These are phyloP conservation scores for Aplocera efformata DNA, from an alignment of 2,888 invertebrate genomes.

Conservation along the genomic window DNA sequence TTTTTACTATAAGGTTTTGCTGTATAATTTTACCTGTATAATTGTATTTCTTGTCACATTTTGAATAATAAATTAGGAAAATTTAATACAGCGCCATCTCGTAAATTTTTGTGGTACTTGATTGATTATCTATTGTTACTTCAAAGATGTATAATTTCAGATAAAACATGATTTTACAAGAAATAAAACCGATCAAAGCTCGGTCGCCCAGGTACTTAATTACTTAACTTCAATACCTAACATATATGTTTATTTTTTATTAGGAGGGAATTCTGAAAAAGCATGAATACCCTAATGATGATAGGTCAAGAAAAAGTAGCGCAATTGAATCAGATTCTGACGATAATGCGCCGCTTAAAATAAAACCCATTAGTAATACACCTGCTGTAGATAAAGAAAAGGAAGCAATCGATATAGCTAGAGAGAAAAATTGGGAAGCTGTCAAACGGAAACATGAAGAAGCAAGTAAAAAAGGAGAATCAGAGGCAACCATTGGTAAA, in stretches of 20 bases:
- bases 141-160: too few species aligned
- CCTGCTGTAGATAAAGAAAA: slow-evolving; percentile 70
- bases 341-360: slow-evolving; percentile 68
- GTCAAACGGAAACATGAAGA: slow-evolving; percentile 78
- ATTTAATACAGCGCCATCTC: too few species aligned
- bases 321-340: slow-evolving; percentile 73
- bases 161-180: too few species aligned
- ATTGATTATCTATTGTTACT: too few species aligned
- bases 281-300: slow-evolving; percentile 59
- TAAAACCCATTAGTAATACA: slow-evolving; percentile 52
- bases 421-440: slow-evolving; percentile 79
- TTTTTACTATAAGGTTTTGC: too few species aligned
- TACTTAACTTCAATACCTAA: too few species aligned
- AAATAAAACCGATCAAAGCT: too few species aligned
- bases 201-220: too few species aligned
- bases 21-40: too few species aligned
- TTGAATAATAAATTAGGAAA: too few species aligned
- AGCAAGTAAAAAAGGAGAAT: slow-evolving; percentile 73
- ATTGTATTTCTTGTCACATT: too few species aligned
- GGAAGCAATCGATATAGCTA: slow-evolving; percentile 76
- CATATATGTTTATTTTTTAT: slow-evolving; percentile 15
- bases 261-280: slow-evolving; percentile 74
- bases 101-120: too few species aligned
- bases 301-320: slow-evolving; percentile 65
- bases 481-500: slow-evolving; percentile 71